A percentile compares a stretch with the other conserved stretches of the same genome.
Evolutionary conservation across 2,888 invertebrate genomes (phyloP).

Genomic region (Lasius platythorax): DNA sequence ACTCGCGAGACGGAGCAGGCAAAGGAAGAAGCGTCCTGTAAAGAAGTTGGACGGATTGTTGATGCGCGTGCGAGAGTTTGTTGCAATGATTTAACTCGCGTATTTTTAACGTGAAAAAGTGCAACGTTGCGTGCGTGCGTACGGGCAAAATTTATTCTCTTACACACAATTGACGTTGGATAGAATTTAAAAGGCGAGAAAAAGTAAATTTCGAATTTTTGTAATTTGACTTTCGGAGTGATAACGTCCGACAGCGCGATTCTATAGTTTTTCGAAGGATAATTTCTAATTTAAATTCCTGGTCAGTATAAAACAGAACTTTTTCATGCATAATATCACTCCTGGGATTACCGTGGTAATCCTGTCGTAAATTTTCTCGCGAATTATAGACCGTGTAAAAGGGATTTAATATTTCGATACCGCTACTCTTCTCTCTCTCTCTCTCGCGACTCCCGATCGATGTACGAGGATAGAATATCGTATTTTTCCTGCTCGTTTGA

Average conservation of each 20-base stretch:
- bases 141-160: constrained; percentile 10
- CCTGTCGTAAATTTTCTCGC: constrained; percentile 45
- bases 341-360: constrained; percentile 23
- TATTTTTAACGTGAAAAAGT: constrained; percentile 11
- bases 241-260: neutral
- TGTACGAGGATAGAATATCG: neutral
- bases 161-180: neutral
- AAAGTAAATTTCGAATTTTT: constrained; percentile 25
- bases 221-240: constrained; percentile 10
- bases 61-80: constrained; percentile 19
- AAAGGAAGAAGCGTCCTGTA: constrained; percentile 13
- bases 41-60: constrained; percentile 32
- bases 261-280: constrained; percentile 13
- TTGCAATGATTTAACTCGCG: constrained; percentile 12
- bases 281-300: constrained; percentile 48
- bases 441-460: constrained; percentile 17
- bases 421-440: neutral
- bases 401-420: constrained; percentile 38
- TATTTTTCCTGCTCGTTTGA: neutral
- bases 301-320: constrained; percentile 35
- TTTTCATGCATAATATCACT: constrained; percentile 29
- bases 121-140: neutral
- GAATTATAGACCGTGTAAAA: constrained; percentile 32
- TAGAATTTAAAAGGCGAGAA: neutral
- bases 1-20: neutral